These are phyloP conservation scores for Tenualosa ilisha DNA, from an alignment of 2,797 vertebrate genomes.

Conservation along the genomic window DNA sequence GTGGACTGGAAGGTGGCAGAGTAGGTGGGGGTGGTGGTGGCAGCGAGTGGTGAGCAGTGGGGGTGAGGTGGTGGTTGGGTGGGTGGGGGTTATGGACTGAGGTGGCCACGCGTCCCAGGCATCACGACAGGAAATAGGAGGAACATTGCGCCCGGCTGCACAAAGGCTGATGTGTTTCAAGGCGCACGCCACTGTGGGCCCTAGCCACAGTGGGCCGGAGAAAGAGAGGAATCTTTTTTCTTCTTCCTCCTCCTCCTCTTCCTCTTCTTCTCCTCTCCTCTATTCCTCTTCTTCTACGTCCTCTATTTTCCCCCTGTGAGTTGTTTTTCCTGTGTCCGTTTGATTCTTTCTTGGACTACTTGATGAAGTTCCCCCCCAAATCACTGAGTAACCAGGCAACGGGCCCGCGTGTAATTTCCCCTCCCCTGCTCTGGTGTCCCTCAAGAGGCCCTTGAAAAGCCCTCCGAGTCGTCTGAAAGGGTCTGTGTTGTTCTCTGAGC, in stretches of 20 bases:
- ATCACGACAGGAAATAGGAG: slow-evolving; percentile 55
- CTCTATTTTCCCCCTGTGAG: slow-evolving; percentile 11
- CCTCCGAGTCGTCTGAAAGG: slow-evolving; percentile 58
- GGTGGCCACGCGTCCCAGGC: slow-evolving; percentile 44
- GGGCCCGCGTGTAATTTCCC: slow-evolving; percentile 46
- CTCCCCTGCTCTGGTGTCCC: slow-evolving; percentile 59
- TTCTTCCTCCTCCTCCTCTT: neutral
- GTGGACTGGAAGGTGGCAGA: slow-evolving; percentile 46
- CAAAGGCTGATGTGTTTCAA: slow-evolving; percentile 55
- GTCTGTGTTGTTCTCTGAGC: slow-evolving; percentile 60
- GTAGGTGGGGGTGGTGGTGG: slow-evolving; percentile 24
- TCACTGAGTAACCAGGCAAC: slow-evolving; percentile 59
- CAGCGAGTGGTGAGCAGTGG: slow-evolving; percentile 23
- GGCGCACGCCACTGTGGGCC: slow-evolving; percentile 34
- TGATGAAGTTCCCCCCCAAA: slow-evolving; percentile 53
- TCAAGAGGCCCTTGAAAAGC: slow-evolving; percentile 52
- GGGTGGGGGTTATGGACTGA: neutral
- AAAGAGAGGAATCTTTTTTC: slow-evolving; percentile 45
- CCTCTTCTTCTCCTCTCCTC: slow-evolving; percentile 35
- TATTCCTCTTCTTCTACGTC: slow-evolving; percentile 8
- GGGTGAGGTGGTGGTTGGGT: neutral
- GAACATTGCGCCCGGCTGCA: slow-evolving; percentile 45
- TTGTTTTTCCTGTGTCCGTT: slow-evolving; percentile 11
- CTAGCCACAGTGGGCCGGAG: slow-evolving; percentile 28
- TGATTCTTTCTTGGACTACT: slow-evolving; percentile 50